Evolutionary conservation across 2,113 vertebrate genomes (phyloP).

Genomic region (Meriones unguiculatus): DNA sequence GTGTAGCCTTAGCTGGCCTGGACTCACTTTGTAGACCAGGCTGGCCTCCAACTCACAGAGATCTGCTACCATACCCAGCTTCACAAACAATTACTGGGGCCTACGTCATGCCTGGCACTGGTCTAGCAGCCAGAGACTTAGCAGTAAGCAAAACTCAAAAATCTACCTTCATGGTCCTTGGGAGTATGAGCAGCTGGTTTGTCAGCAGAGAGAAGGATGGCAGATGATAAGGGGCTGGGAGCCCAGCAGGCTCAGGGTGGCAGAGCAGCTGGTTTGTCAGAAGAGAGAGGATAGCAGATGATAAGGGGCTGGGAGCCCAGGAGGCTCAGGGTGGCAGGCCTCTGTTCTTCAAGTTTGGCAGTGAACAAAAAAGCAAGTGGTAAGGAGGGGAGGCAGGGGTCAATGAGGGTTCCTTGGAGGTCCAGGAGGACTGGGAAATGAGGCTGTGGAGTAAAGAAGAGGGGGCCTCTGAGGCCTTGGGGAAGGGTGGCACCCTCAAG

Average conservation of each 20-base stretch:
- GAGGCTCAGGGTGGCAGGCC: background rate
- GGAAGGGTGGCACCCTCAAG: background rate
- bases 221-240: too few species aligned
- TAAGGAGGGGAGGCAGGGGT: background rate
- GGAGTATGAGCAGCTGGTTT: background rate
- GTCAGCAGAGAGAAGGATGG: background rate
- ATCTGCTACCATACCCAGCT: too few species aligned
- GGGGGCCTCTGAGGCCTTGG: background rate
- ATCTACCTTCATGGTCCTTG: background rate
- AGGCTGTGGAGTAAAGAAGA: background rate
- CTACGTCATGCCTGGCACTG: background rate
- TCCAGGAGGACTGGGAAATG: background rate
- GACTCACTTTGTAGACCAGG: too few species aligned
- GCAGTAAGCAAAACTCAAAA: background rate
- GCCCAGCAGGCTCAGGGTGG: too few species aligned
- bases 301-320: too few species aligned
- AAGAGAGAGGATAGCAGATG: background rate
- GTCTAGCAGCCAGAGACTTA: background rate
- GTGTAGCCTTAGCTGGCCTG: too few species aligned
- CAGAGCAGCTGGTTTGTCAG: too few species aligned
- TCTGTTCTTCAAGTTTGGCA: background rate
- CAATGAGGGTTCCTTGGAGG: background rate
- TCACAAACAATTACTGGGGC: background rate
- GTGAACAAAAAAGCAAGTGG: background rate
- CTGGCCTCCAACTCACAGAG: too few species aligned